Conservation (phyloP, 2,113 vertebrate genomes). For the Caranx melampygus region DNA sequence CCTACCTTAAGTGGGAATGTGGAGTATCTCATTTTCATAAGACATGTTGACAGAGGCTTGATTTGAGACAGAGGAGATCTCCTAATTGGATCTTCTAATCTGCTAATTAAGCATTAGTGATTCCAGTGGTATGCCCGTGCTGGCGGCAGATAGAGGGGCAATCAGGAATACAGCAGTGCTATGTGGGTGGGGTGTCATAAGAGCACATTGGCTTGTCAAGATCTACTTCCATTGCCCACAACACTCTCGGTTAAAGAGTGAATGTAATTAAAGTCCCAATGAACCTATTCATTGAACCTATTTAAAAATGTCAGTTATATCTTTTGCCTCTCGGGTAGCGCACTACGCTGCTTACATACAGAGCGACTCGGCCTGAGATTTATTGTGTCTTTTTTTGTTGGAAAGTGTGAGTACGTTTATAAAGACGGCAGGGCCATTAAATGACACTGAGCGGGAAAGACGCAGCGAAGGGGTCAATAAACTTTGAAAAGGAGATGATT, state of each 20-base stretch:
- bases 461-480: not conserved
- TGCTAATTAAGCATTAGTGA: slow-evolving; percentile 84
- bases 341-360: slow-evolving; percentile 40
- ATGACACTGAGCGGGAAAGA: not conserved
- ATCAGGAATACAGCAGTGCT: slow-evolving; percentile 67
- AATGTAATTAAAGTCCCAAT: slow-evolving; percentile 83
- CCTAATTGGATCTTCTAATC: slow-evolving; percentile 86
- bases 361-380: slow-evolving; percentile 29
- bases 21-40: slow-evolving; percentile 79
- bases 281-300: slow-evolving; percentile 81
- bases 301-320: slow-evolving; percentile 77
- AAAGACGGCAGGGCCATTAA: slow-evolving; percentile 10
- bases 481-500: slow-evolving; percentile 38
- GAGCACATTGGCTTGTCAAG: slow-evolving; percentile 74
- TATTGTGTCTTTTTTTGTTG: slow-evolving; percentile 38
- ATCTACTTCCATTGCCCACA: slow-evolving; percentile 72
- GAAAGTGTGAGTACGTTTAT: slow-evolving; percentile 26
- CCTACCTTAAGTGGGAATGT: slow-evolving; percentile 41
- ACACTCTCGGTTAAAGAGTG: slow-evolving; percentile 70
- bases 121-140: slow-evolving; percentile 63
- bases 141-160: slow-evolving; percentile 67
- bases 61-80: slow-evolving; percentile 82
- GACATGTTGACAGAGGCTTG: slow-evolving; percentile 71
- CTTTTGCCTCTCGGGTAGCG: slow-evolving; percentile 61
- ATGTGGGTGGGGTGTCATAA: slow-evolving; percentile 75